Conservation (phyloP, 2,888 invertebrate genomes). For the Rutpela maculata region DNA sequence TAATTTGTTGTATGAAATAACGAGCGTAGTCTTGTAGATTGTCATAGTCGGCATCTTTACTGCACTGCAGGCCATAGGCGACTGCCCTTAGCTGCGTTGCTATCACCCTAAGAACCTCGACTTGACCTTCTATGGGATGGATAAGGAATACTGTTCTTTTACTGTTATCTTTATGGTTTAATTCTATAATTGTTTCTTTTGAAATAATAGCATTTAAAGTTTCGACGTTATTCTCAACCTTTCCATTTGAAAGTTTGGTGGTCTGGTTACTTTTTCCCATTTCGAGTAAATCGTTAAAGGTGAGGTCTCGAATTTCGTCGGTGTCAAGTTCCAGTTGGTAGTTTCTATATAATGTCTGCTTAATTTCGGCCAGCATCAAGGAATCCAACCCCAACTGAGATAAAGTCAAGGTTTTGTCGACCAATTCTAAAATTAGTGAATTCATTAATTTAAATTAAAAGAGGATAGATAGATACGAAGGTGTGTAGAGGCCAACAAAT, state of each 20-base stretch:
- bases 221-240: not conserved
- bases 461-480: too few relatives aligned
- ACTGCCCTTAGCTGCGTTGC: slow-evolving; percentile 51
- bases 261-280: slow-evolving; percentile 18
- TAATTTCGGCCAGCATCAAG: slow-evolving; percentile 60
- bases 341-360: slow-evolving; percentile 59
- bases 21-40: slow-evolving; percentile 44
- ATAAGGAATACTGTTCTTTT: slow-evolving; percentile 51
- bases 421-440: slow-evolving; percentile 43
- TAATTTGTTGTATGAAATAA: slow-evolving; percentile 44
- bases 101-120: slow-evolving; percentile 45
- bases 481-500: too few relatives aligned
- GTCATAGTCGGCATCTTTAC: slow-evolving; percentile 40
- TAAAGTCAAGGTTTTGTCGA: slow-evolving; percentile 54
- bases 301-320: slow-evolving; percentile 55
- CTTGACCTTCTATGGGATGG: slow-evolving; percentile 56
- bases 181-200: slow-evolving; percentile 45
- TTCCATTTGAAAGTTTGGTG: not conserved
- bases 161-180: slow-evolving; percentile 41
- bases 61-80: slow-evolving; percentile 54
- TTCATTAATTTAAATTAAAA: not conserved
- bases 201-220: slow-evolving; percentile 39
- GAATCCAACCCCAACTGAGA: slow-evolving; percentile 61
- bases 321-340: slow-evolving; percentile 53
- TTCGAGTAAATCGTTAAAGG: slow-evolving; percentile 48